Evolutionary conservation across 2,113 vertebrate genomes (phyloP).

Genomic region (Channa maculata): DNA sequence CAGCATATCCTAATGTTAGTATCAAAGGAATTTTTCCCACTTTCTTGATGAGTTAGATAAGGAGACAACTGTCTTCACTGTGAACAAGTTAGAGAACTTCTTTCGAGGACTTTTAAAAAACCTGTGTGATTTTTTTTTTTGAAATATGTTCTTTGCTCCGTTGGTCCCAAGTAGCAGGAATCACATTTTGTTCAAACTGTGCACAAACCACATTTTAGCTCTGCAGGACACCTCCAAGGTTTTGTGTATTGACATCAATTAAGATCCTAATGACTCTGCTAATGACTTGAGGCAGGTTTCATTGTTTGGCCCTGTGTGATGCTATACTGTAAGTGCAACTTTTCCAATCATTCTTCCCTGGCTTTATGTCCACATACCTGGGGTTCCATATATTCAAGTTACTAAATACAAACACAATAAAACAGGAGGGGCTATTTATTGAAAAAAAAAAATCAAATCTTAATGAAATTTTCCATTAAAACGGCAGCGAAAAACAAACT

Average conservation of each 20-base stretch:
- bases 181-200: slow-evolving; percentile 1
- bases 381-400: slow-evolving; percentile 24
- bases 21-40: too few species aligned
- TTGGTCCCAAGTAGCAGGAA: neutral
- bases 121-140: neutral
- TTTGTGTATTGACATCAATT: slow-evolving; percentile 43
- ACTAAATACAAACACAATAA: slow-evolving; percentile 35
- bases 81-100: too few species aligned
- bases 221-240: slow-evolving; percentile 19
- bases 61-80: too few species aligned
- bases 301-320: slow-evolving; percentile 37
- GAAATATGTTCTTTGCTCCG: neutral
- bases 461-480: neutral
- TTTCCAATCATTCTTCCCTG: neutral
- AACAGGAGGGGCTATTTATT: slow-evolving; percentile 10
- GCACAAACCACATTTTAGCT: slow-evolving; percentile 9
- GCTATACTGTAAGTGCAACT: slow-evolving; percentile 21
- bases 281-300: slow-evolving; percentile 48
- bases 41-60: too few species aligned
- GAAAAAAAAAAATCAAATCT: slow-evolving; percentile 9
- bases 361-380: slow-evolving; percentile 28
- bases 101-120: too few species aligned
- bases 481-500: slow-evolving; percentile 6
- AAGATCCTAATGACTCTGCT: slow-evolving; percentile 48
- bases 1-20: too few species aligned